These are phyloP conservation scores for Prionailurus bengalensis DNA, from an alignment of 2,113 vertebrate genomes.

Conservation along the genomic window DNA sequence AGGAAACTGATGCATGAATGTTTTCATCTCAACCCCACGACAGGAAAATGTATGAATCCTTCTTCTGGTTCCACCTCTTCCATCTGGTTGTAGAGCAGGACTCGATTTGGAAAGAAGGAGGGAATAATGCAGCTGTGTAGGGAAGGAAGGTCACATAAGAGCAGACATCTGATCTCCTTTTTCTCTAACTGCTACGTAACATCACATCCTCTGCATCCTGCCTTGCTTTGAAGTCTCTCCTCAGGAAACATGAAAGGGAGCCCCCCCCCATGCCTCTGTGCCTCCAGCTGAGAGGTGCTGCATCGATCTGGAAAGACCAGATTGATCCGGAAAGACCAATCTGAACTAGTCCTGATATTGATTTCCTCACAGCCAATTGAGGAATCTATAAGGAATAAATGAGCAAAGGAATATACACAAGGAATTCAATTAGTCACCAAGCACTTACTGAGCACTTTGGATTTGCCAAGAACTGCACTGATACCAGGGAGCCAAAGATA, in stretches of 20 bases:
- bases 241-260: background rate
- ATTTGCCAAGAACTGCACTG: background rate
- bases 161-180: background rate
- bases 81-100: background rate
- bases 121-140: background rate
- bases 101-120: background rate
- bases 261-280: background rate
- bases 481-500: background rate
- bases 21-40: background rate
- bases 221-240: background rate
- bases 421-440: background rate
- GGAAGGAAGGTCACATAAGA: background rate
- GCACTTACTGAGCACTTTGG: background rate
- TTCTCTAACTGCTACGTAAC: no score
- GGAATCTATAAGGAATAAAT: background rate
- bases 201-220: background rate
- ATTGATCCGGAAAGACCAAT: background rate
- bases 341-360: background rate
- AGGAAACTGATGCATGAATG: background rate
- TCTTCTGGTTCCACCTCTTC: background rate
- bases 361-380: background rate
- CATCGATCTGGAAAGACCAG: background rate
- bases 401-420: background rate
- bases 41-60: background rate
- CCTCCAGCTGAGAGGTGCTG: background rate